Percentiles rank a stretch among this genome's conserved stretches.
Evolutionary conservation across 2,113 vertebrate genomes (phyloP).

Genomic region (Lonchura striata): DNA sequence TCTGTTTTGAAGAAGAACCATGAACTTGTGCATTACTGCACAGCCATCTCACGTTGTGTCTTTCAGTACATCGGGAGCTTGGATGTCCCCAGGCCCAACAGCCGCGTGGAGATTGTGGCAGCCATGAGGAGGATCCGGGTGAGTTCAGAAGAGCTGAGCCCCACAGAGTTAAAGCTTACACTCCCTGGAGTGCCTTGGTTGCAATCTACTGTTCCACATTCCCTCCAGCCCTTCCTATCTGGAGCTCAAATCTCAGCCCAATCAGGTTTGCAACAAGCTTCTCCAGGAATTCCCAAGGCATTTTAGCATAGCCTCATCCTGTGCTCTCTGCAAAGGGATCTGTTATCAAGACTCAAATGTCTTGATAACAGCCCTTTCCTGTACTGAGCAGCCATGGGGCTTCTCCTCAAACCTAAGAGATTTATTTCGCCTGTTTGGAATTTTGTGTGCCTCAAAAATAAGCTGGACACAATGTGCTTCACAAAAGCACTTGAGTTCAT

Average conservation of each 20-base stretch:
- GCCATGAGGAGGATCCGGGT: slow-evolving; percentile 92
- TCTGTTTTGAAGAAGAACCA: neutral
- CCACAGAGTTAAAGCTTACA: neutral
- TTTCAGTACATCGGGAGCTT: slow-evolving; percentile 87
- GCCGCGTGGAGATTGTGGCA: slow-evolving; percentile 91
- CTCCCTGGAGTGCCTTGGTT: neutral
- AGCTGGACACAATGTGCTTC: neutral
- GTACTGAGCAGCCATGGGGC: neutral
- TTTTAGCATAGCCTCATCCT: neutral
- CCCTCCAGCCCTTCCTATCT: neutral
- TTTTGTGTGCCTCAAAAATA: neutral
- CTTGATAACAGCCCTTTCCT: neutral
- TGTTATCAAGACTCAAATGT: neutral
- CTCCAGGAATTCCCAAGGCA: neutral
- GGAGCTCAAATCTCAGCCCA: neutral
- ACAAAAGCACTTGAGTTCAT: neutral
- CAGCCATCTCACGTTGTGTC: neutral
- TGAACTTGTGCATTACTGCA: neutral
- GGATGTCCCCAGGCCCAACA: slow-evolving; percentile 89
- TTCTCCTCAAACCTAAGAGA: neutral
- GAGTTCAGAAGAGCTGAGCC: slow-evolving; percentile 50
- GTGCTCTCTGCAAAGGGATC: neutral
- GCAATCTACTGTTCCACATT: neutral
- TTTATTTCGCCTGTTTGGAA: neutral
- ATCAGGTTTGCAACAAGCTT: neutral